Conservation (phyloP, 2,888 invertebrate species). For the Lasioglossum zephyrum region DNA sequence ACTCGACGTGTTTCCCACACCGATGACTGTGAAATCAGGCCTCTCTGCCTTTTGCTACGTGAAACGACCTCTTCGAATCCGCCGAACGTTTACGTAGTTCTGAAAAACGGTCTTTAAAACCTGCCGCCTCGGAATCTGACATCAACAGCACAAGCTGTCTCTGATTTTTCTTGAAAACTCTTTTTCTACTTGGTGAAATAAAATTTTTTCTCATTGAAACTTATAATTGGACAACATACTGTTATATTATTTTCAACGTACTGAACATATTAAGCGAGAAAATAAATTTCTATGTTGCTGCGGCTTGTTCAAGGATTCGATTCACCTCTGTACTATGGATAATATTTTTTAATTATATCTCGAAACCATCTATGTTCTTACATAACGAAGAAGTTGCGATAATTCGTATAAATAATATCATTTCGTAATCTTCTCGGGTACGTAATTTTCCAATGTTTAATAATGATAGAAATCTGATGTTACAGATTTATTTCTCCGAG, state of each 20-base stretch:
- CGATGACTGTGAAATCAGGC: slow-evolving; percentile 60
- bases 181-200: too few species aligned
- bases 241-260: too few species aligned
- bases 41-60: slow-evolving; percentile 45
- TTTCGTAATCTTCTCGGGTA: neutral
- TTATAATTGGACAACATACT: too few species aligned
- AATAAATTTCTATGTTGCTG: too few species aligned
- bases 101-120: neutral
- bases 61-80: slow-evolving; percentile 21
- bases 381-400: neutral
- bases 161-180: neutral
- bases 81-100: slow-evolving; percentile 21
- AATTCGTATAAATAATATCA: neutral
- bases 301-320: neutral
- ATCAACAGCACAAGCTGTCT: neutral
- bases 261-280: too few species aligned
- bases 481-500: slow-evolving; percentile 26
- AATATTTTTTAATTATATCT: too few species aligned
- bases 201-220: too few species aligned
- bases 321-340: neutral
- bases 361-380: neutral
- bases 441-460: neutral
- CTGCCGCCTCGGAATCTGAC: neutral
- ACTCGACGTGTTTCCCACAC: slow-evolving; percentile 66
- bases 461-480: slow-evolving; percentile 14